Percentiles rank a stretch among this genome's conserved stretches.
Conservation (phyloP, 2,888 invertebrate genomes). For the Epinotia brunnichana region DNA sequence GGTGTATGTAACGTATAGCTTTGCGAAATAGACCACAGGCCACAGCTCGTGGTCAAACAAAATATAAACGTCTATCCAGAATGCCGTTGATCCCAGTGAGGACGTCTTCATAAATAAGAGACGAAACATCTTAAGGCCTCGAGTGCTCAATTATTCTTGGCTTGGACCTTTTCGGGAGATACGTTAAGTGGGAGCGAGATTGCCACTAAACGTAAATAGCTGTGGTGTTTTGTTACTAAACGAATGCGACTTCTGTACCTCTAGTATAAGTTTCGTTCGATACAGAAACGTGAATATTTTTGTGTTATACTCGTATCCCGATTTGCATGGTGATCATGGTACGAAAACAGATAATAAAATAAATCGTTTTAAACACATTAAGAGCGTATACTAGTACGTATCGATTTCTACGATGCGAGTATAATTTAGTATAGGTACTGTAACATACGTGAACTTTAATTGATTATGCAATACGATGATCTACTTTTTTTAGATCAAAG, state of each 20-base stretch:
- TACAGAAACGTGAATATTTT: background rate
- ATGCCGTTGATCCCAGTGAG: background rate
- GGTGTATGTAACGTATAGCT: no score
- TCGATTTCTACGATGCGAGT: no score
- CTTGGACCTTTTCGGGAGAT: slow-evolving; percentile 27
- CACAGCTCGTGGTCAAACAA: slow-evolving; percentile 10
- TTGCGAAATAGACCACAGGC: background rate
- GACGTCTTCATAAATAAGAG: slow-evolving; percentile 27
- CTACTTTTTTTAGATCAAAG: no score
- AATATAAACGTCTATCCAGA: slow-evolving; percentile 1
- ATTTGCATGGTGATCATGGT: no score
- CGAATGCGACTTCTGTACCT: background rate
- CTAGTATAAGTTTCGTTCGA: background rate
- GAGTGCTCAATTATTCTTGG: slow-evolving; percentile 34
- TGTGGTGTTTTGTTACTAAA: slow-evolving; percentile 1
- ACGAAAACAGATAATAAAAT: no score
- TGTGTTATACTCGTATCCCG: no score
- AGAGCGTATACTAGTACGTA: no score
- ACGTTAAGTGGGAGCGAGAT: slow-evolving; percentile 23
- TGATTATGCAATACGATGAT: no score
- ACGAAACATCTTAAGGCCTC: slow-evolving; percentile 23
- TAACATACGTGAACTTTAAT: no score
- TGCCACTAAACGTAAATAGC: slow-evolving; percentile 25
- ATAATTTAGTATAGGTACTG: no score
- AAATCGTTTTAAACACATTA: no score